A percentile compares a stretch with the other conserved stretches of the same genome.
Evolutionary conservation across 2,797 vertebrate genomes (phyloP).

Genomic region (Betta splendens): DNA sequence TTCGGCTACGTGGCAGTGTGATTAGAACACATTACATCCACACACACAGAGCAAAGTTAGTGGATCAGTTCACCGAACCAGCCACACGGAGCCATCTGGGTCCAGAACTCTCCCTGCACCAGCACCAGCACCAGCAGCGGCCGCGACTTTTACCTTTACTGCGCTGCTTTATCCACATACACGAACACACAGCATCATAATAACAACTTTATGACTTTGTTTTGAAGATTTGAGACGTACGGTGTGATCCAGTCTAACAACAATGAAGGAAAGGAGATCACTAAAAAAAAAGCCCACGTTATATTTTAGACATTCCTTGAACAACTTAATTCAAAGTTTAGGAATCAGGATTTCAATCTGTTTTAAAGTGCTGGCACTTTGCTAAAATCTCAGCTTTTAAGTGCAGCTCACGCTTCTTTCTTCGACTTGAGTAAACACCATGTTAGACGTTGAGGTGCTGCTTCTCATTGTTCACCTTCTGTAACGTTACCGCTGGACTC

Average conservation of each 20-base stretch:
- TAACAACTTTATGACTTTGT: too few relatives aligned
- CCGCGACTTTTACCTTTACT: background rate
- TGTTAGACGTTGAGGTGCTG: background rate
- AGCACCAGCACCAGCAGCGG: constrained; percentile 26
- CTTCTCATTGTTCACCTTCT: background rate
- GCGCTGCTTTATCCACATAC: background rate
- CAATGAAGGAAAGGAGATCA: constrained; percentile 2
- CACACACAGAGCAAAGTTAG: background rate
- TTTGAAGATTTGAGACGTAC: background rate
- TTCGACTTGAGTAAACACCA: background rate
- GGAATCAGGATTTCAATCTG: background rate
- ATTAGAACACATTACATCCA: background rate
- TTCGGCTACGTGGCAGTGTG: constrained; percentile 2
- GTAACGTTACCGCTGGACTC: background rate
- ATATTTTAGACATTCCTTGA: background rate
- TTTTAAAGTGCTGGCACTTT: background rate
- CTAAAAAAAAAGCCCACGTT: background rate
- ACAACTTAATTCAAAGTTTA: background rate
- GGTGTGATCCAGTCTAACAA: background rate
- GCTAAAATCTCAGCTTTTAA: background rate
- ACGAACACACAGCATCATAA: background rate
- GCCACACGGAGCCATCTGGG: background rate
- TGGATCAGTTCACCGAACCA: background rate
- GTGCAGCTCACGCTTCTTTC: background rate
- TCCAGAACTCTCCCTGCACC: constrained; percentile 10